Conservation (phyloP, 2,113 vertebrate species). For the Euleptes europaea region DNA sequence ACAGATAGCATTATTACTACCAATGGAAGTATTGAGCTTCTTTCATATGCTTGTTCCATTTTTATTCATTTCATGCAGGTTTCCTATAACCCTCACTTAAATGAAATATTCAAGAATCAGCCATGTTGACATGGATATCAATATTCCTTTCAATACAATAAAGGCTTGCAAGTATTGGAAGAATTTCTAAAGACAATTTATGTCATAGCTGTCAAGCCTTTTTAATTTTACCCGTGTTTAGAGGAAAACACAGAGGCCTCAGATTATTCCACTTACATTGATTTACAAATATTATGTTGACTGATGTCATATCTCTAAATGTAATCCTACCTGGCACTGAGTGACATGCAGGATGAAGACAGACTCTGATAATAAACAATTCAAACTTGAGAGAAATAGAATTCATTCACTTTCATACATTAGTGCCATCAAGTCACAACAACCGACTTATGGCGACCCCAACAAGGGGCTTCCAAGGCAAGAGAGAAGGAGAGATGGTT, state of each 20-base stretch:
- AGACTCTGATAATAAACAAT: not conserved
- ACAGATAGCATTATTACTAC: not conserved
- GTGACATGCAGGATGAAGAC: not conserved
- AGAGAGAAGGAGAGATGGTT: too few relatives aligned
- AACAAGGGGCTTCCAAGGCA: too few relatives aligned
- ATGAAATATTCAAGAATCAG: constrained; percentile 47
- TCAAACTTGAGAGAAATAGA: not conserved
- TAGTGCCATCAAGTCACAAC: too few relatives aligned
- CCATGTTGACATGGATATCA: constrained; percentile 40
- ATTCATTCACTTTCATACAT: not conserved
- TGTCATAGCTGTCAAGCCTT: constrained; percentile 24
- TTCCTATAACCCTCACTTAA: constrained; percentile 41
- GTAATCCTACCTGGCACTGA: not conserved
- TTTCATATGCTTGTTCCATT: constrained; percentile 16
- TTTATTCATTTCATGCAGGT: constrained; percentile 39
- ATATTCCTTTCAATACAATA: constrained; percentile 58
- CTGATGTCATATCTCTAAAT: not conserved
- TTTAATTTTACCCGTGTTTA: constrained; percentile 19
- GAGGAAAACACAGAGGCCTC: not conserved
- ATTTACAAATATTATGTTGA: not conserved
- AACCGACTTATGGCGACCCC: too few relatives aligned
- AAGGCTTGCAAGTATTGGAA: constrained; percentile 49
- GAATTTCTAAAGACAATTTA: not conserved
- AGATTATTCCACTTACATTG: not conserved
- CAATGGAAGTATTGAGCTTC: not conserved